phyloP scores from a whole-genome alignment of 2,113 vertebrate genomes.

The Myiozetetes cayanensis region DNA sequence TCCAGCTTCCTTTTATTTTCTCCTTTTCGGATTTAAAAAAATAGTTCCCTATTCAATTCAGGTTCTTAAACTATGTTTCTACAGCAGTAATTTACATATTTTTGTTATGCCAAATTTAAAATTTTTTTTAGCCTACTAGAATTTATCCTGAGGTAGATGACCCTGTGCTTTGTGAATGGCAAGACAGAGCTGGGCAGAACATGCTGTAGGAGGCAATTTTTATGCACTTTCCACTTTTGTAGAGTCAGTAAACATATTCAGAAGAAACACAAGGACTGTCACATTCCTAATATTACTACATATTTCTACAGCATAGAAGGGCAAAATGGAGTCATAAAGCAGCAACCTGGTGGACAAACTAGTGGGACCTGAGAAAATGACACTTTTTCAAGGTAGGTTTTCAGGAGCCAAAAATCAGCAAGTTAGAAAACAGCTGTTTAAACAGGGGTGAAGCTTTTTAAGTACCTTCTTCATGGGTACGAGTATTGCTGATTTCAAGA shows the following conservation, averaged over 20 bases:
- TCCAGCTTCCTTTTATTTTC: background rate
- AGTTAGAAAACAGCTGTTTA: background rate
- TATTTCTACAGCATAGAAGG: background rate
- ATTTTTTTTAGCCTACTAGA: background rate
- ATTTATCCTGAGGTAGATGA: background rate
- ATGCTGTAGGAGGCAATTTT: background rate
- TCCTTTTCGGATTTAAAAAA: background rate
- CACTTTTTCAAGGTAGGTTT: background rate
- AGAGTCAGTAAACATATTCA: background rate
- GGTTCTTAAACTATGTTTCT: background rate
- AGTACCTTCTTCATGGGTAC: background rate
- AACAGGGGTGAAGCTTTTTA: background rate
- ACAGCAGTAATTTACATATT: background rate
- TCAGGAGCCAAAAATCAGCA: background rate
- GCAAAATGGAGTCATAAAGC: background rate
- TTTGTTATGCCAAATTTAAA: background rate
- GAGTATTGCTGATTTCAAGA: background rate
- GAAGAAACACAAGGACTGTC: background rate
- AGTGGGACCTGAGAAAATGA: background rate
- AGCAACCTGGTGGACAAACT: background rate
- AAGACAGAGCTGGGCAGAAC: background rate
- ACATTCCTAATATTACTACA: background rate
- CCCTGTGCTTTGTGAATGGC: background rate
- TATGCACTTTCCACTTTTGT: background rate
- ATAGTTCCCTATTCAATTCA: background rate